Conservation (phyloP, 2,797 vertebrate species). For the Cyclura pinguis region DNA sequence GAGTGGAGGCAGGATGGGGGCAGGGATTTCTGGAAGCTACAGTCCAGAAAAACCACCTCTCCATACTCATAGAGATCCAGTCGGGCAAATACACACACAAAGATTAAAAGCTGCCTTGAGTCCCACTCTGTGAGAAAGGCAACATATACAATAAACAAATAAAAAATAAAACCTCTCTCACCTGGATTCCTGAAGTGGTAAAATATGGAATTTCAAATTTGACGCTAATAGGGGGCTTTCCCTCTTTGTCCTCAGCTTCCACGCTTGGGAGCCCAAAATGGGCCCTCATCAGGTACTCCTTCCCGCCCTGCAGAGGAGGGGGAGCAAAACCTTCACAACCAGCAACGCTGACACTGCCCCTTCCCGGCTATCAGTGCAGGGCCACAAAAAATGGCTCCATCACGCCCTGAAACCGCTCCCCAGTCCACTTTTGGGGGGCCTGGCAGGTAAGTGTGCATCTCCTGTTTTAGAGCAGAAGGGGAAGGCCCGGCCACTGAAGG, state of each 20-base stretch:
- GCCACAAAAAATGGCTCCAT: no score
- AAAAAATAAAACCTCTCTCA: slow-evolving; percentile 52
- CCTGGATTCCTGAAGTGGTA: slow-evolving; percentile 99
- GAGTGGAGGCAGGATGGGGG: neutral
- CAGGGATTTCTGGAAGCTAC: neutral
- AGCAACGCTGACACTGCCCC: no score
- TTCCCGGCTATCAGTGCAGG: no score
- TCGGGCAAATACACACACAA: no score
- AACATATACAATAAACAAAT: no score
- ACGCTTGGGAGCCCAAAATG: slow-evolving; percentile 98
- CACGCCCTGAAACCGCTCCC: no score
- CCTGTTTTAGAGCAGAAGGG: no score
- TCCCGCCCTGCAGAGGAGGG: slow-evolving; percentile 87
- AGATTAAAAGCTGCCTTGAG: neutral
- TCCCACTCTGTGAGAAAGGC: no score
- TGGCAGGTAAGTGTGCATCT: no score
- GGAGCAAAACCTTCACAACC: no score
- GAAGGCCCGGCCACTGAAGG: neutral
- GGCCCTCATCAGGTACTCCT: slow-evolving; percentile 98
- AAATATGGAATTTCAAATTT: slow-evolving; percentile 99
- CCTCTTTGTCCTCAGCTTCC: slow-evolving; percentile 98
- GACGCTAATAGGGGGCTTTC: slow-evolving; percentile 97
- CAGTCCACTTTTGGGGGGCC: no score
- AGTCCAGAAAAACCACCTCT: neutral
- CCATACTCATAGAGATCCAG: neutral